Percentiles rank a stretch among this genome's conserved stretches.
Evolutionary conservation across 2,113 vertebrate species (phyloP).

Genomic region (Eira barbara): DNA sequence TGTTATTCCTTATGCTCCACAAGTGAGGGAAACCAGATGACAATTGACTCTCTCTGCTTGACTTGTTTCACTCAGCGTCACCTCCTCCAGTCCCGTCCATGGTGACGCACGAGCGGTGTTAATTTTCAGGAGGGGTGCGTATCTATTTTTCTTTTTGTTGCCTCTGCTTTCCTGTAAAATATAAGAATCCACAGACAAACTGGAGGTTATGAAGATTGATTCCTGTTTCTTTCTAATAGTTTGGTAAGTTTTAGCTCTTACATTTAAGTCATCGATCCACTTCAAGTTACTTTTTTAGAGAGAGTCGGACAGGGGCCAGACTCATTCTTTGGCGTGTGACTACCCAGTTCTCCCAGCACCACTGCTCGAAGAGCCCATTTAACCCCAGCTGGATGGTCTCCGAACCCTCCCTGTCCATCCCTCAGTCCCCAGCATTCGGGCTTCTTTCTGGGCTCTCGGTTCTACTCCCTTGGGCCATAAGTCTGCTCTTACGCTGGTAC

Average conservation of each 20-base stretch:
- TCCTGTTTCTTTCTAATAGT: not conserved
- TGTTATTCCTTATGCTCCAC: too few relatives aligned
- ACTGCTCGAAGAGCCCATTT: not conserved
- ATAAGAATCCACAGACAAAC: not conserved
- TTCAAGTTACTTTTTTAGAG: not conserved
- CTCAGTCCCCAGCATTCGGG: not conserved
- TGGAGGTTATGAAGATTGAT: not conserved
- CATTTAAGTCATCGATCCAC: not conserved
- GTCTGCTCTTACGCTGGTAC: not conserved
- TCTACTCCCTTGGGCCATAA: not conserved
- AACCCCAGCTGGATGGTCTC: too few relatives aligned
- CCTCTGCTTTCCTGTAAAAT: not conserved
- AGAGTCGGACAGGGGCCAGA: not conserved
- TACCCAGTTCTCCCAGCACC: not conserved
- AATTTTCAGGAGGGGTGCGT: not conserved
- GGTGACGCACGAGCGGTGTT: not conserved
- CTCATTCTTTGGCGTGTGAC: not conserved
- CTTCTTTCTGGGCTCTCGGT: not conserved
- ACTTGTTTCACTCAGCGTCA: too few relatives aligned
- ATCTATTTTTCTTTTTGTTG: not conserved
- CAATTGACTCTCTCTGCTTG: too few relatives aligned
- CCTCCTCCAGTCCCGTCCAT: too few relatives aligned
- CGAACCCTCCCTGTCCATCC: not conserved
- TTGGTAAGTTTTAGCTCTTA: not conserved
- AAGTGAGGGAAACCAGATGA: too few relatives aligned